Base-by-base conservation (phyloP, 1,140 invertebrate species). In the Aporrectodea caliginosa region DNA sequence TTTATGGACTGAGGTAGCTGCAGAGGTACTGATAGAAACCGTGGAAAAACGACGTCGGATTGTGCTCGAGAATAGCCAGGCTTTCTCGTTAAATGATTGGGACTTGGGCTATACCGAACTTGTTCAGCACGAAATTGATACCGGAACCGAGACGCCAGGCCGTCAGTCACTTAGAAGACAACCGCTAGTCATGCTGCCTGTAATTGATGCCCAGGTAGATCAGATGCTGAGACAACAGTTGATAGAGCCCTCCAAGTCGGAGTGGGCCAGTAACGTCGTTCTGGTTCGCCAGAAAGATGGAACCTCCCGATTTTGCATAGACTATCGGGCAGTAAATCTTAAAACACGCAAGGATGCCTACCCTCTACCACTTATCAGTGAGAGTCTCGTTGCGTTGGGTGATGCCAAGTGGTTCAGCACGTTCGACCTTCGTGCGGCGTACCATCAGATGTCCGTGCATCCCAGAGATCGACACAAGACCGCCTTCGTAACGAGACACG, bases 401-500 rank as follows among this genome's bases (percentile, higher is more conserved):
- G 75, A 81, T 12, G 43, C 81, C 1, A 80, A 78, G 31, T 83
- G 78, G 22, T 85, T 82, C 70, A 83, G 80, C 2, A 77, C 35
- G 1, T 16, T 84, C 14, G 84, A 86, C 70, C 71, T 85, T n/a
- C 79, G 77, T 58, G 69, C n/a, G 14, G 86, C 86, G 6, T 87
- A 82, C 74, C 88, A 87, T 87, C 89, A 90, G 78, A 82, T 90
- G 1, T 73, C 73, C 34, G 75, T 91, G 22, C 75, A 85, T 14
- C 16, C 78, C 14, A 77, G 82, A 1, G 84, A 86, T 74, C 84
- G 80, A 16, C 68, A 85, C 33, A 87, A 88, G 75, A 90, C 89
- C 0, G 82, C 84, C 1, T 58, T 58, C 22, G 6, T 58, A 22
- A 58, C 43, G 22, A 58, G 43, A 58, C 6, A 58, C 22, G 43